These are phyloP conservation scores for Aleadryas rufinucha DNA, from an alignment of 2,113 vertebrate species.

Conservation along the genomic window DNA sequence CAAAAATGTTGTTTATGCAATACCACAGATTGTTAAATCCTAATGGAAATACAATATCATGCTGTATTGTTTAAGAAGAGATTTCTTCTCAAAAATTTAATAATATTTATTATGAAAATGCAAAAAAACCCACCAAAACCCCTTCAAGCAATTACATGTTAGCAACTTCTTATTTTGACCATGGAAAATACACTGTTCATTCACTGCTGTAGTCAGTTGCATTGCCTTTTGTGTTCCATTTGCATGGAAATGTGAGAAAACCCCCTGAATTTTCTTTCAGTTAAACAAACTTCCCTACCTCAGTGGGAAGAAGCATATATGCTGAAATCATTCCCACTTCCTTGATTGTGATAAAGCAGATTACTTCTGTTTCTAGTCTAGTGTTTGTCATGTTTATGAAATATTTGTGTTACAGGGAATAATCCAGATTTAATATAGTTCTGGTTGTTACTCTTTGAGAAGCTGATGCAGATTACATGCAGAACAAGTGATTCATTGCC, in stretches of 20 bases:
- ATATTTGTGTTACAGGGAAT: background rate
- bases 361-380: background rate
- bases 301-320: background rate
- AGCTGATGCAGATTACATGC: background rate
- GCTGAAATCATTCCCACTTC: background rate
- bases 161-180: background rate
- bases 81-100: background rate
- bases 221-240: background rate
- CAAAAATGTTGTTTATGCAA: background rate
- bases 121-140: rapidly evolving
- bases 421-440: background rate
- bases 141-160: background rate
- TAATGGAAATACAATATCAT: background rate
- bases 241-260: background rate
- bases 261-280: background rate
- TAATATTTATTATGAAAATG: background rate
- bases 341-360: background rate
- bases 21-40: background rate
- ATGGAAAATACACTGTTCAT: background rate
- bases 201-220: background rate
- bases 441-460: background rate
- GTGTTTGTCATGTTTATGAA: background rate
- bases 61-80: background rate
- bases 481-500: background rate
- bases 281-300: background rate